Evolutionary conservation across 2,113 vertebrate genomes (phyloP), one percentile per base, ranked within the genome.

Genomic region (Gambusia affinis): DNA sequence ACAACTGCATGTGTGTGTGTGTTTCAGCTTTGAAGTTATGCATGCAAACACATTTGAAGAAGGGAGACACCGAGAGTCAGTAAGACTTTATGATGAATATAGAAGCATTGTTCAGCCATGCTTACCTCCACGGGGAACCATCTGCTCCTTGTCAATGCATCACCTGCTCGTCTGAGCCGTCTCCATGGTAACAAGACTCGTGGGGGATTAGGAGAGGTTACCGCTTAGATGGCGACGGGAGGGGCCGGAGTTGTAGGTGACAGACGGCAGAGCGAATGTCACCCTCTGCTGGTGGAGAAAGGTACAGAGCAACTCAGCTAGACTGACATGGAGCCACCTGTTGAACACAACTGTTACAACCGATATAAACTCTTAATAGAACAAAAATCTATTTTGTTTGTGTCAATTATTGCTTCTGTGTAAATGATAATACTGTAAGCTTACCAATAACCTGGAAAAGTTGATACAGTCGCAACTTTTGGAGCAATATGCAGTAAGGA

Each of bases 71-170:
- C 79, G 73, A 92, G 82, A 68, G 85, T 90, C 87, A 93, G 94
- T 92, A 89, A 89, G 93, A 95, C 95, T 93, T 94, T 95, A 94
- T 95, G 95, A 96, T 96, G 95, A 95, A 96, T 94, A 96, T 94
- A 95, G 94, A 95, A 93, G 92, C 94, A 95, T 98, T 98, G 97
- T 97, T 93, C 87, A 77, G 91, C 92, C 80, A 80, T 90, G 95
- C 96, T 97, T 96, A 97, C 97, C 97, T 98, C 97, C 89, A 90
- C 94, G 92, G 97, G 96, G 96, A 95, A 97, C 97, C 97, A 98
- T 98, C 97, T 99, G 97, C 97, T 99, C 95, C 93, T 96, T 97
- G 97, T 98, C 97, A 98, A 98, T 97, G 97, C 95, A 95, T 99
- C 97, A 98, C 97, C 97, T 98, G 97, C 97, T 97, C 93, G 95